A percentile compares a stretch with the other conserved stretches of the same genome.
phyloP scores from a whole-genome alignment of 2,797 vertebrate genomes.

The Phataginus tricuspis region DNA sequence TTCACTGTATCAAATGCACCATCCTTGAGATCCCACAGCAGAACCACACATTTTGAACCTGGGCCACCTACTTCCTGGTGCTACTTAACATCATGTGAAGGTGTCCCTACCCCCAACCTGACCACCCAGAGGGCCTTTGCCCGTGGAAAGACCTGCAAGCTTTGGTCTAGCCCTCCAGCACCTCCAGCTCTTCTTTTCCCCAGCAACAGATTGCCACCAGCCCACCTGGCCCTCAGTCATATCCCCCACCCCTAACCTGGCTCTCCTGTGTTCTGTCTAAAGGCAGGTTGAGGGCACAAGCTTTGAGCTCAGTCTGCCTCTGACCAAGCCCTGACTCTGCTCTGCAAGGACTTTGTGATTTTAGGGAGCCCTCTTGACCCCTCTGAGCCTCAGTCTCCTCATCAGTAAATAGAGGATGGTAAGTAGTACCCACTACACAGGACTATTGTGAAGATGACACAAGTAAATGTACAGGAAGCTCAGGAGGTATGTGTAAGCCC shows the following conservation, averaged over 20 bases:
- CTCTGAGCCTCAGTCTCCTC: background rate
- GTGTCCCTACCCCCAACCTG: too few species aligned
- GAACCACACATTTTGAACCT: background rate
- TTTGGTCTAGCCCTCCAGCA: background rate
- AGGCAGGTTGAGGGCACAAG: background rate
- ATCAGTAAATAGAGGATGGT: background rate
- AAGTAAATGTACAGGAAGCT: background rate
- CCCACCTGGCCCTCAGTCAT: background rate
- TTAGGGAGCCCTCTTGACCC: background rate
- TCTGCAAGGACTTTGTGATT: background rate
- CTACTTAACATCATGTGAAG: background rate
- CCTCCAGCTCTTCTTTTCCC: background rate
- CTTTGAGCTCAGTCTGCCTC: background rate
- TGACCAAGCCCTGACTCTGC: background rate
- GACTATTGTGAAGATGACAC: too few species aligned
- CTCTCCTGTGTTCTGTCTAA: background rate
- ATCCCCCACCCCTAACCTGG: background rate
- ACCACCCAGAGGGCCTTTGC: background rate
- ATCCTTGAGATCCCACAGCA: background rate
- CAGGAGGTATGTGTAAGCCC: accelerated
- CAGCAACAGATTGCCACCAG: accelerated
- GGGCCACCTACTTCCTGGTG: background rate
- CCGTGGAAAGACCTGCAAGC: too few species aligned
- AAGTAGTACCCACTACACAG: background rate
- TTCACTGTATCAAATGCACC: background rate